These are phyloP conservation scores for Meteorus colon DNA, from an alignment of 2,888 invertebrate species.

Conservation along the genomic window DNA sequence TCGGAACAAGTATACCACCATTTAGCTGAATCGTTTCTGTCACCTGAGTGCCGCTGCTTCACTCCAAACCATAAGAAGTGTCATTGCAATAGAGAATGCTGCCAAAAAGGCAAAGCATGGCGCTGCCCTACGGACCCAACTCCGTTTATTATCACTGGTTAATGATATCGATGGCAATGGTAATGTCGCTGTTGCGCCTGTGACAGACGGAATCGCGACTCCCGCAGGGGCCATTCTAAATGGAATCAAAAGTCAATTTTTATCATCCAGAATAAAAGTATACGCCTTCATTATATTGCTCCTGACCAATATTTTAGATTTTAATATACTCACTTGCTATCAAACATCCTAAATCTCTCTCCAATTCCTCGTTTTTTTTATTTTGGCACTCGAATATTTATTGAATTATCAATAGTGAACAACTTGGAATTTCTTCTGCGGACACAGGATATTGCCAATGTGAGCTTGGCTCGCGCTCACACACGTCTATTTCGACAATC, in stretches of 20 bases:
- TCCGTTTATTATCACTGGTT: conserved; percentile 59
- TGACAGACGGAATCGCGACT: conserved; percentile 52
- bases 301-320: too few species aligned
- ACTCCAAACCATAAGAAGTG: conserved; percentile 85
- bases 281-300: too few species aligned
- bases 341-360: not conserved
- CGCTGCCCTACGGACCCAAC: conserved; percentile 74
- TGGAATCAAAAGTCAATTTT: conserved; percentile 33
- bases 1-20: not conserved
- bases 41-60: conserved; percentile 82
- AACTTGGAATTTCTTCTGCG: conserved; percentile 31
- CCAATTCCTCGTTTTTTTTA: not conserved
- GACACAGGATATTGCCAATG: not conserved
- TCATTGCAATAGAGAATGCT: conserved; percentile 87
- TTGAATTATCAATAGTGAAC: not conserved
- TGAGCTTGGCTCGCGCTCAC: not conserved
- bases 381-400: not conserved
- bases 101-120: conserved; percentile 84
- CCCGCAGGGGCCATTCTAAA: conserved; percentile 61
- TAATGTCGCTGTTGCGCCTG: conserved; percentile 48
- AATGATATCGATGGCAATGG: conserved; percentile 43
- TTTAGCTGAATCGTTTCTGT: conserved; percentile 52
- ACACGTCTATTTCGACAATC: conserved; percentile 21
- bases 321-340: not conserved
- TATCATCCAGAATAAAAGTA: not conserved